Evolutionary conservation across 2,797 vertebrate species (phyloP).

Genomic region (Philypnodon macrostomus): DNA sequence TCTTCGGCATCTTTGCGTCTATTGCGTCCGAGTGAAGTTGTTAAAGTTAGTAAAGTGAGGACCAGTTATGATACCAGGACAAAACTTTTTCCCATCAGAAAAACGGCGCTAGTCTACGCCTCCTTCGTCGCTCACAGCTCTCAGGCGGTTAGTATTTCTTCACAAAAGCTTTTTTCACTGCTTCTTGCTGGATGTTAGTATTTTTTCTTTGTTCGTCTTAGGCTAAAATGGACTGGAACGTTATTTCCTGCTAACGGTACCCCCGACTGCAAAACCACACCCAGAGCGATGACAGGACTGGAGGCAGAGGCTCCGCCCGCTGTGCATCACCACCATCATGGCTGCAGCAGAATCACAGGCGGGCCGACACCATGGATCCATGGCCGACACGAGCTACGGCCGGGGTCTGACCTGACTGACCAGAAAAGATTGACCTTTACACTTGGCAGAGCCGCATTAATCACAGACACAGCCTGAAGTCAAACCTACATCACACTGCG

Average conservation of each 20-base stretch:
- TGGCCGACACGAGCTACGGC: too few species aligned
- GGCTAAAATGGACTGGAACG: constrained; percentile 54
- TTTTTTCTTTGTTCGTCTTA: constrained; percentile 63
- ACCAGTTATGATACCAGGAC: constrained; percentile 49
- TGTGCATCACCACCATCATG: constrained; percentile 18
- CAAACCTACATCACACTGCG: too few species aligned
- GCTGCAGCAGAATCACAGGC: constrained; percentile 25
- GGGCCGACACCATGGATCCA: too few species aligned
- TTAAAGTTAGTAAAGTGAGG: constrained; percentile 35
- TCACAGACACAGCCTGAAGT: too few species aligned
- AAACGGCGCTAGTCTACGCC: constrained; percentile 54
- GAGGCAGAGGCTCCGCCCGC: constrained; percentile 71
- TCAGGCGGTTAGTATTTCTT: constrained; percentile 4
- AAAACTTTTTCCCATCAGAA: constrained; percentile 80
- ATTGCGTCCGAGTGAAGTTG: constrained; percentile 27
- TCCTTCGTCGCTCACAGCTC: constrained; percentile 34
- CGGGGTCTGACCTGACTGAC: too few species aligned
- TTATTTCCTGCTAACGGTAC: constrained; percentile 84
- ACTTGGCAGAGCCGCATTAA: too few species aligned
- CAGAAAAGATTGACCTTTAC: too few species aligned
- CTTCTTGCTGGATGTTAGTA: background rate
- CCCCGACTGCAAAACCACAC: constrained; percentile 78
- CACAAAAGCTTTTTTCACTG: constrained; percentile 9
- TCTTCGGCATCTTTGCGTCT: constrained; percentile 78
- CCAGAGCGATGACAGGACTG: constrained; percentile 77